phyloP scores from a whole-genome alignment of 1,140 invertebrate species.

The Rhynchophorus ferrugineus region DNA sequence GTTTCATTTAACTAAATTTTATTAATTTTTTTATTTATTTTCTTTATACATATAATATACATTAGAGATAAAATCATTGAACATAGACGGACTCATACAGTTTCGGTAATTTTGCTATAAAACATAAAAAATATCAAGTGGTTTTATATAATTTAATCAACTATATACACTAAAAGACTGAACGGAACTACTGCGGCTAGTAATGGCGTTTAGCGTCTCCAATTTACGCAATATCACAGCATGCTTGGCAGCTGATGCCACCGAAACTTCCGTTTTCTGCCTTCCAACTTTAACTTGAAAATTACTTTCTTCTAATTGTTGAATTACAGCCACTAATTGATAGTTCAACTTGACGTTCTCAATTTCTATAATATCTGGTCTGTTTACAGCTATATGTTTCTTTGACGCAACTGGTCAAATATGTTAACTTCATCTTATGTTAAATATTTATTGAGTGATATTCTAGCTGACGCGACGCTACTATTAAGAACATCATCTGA shows the following conservation, averaged over 20 bases:
- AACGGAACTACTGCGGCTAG: too few relatives aligned
- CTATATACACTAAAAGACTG: too few relatives aligned
- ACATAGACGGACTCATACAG: too few relatives aligned
- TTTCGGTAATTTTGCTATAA: too few relatives aligned
- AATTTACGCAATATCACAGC: conserved; percentile 82
- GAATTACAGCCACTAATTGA: conserved; percentile 60
- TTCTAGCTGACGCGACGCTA: conserved; percentile 39
- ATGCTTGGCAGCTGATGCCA: conserved; percentile 69
- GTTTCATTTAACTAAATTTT: too few relatives aligned
- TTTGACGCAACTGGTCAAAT: conserved; percentile 76
- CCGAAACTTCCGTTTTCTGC: conserved; percentile 56
- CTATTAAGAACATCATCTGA: too few relatives aligned
- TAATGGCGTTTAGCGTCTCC: conserved; percentile 82
- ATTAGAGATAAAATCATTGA: too few relatives aligned
- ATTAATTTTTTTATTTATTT: too few relatives aligned
- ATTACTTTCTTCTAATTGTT: conserved; percentile 69
- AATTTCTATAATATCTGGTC: conserved; percentile 73
- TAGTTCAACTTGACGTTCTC: conserved; percentile 72
- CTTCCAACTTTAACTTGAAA: conserved; percentile 54
- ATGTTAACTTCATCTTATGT: conserved; percentile 61
- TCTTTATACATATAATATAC: too few relatives aligned
- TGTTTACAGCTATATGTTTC: conserved; percentile 80
- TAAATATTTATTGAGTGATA: conserved; percentile 53
- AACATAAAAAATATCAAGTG: too few relatives aligned
- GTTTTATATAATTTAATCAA: too few relatives aligned